Evolutionary conservation across 2,113 vertebrate genomes (phyloP), one percentile per base, ranked within the genome.

Genomic region (Platichthys flesus): DNA sequence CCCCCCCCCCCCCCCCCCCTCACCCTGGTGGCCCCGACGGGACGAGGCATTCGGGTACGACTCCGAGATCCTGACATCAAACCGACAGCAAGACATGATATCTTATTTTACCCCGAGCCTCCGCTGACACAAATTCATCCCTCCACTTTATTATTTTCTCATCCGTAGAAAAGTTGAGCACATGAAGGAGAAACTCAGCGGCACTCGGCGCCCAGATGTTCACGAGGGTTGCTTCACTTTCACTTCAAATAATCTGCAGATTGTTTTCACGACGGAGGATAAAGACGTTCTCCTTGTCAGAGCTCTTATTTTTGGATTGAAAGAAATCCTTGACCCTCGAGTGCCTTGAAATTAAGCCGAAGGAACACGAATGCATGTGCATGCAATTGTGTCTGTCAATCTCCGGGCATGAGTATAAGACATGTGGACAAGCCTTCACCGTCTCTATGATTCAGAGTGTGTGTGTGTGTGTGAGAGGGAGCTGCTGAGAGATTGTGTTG

Each of bases 21-120:
- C 54, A 35, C 83, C 94, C 95, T 96, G 95, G 95, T 94, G 95
- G 95, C 90, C 94, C 95, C 95, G 88, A 92, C 90, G 92, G 91
- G 95, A 52, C 94, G 96, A 97, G 94, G 95, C 96, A 93, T 96
- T 96, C 91, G 94, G 94, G 92, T 95, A 96, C 93, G 87, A 95
- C 96, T 97, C 95, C 87, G 95, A 96, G 94, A 95, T 95, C 93
- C 91, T 97, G 96, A 98, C 97, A 96, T 96, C 94, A 95, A 96
- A 96, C 96, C 95, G 95, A 96, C 96, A 96, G 96, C 94, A 96
- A 95, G 96, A 97, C 95, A 93, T 98, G 97, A 98, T 98, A 97
- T 99, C 98, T 99, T 97, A 97, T 97, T 99, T 97, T 97, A 93
- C 51, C 94, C 95, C 5, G 95, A 96, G 96, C 95, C 86, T 91